Conservation (phyloP, 2,888 invertebrate species). For the Mesorhabditis belari region DNA sequence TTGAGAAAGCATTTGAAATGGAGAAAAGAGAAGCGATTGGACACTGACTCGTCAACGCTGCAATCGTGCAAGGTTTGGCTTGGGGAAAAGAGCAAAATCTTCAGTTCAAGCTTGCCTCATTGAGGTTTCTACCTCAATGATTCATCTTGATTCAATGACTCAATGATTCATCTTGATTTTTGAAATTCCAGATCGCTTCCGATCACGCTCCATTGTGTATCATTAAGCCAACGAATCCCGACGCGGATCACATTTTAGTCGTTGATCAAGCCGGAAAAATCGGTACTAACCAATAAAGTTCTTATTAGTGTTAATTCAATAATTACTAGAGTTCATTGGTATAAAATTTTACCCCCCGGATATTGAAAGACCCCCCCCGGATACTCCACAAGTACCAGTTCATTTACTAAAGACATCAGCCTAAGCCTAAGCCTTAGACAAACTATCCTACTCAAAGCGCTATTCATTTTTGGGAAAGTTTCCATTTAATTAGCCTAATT, state of each 20-base stretch:
- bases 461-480: too few species aligned
- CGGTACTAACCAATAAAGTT: background rate
- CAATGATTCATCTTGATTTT: conserved; percentile 8
- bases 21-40: conserved; percentile 22
- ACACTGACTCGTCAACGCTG: conserved; percentile 10
- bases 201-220: conserved; percentile 28
- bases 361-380: too few species aligned
- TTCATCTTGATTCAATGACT: conserved; percentile 6
- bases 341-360: too few species aligned
- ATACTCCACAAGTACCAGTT: too few species aligned
- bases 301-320: background rate
- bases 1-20: conserved; percentile 31
- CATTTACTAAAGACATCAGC: too few species aligned
- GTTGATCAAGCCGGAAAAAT: conserved; percentile 25
- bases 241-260: conserved; percentile 25
- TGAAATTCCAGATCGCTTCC: conserved; percentile 7
- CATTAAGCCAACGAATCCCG: conserved; percentile 18
- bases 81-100: background rate
- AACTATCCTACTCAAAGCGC: too few species aligned
- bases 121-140: too few species aligned
- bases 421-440: too few species aligned
- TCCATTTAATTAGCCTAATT: too few species aligned
- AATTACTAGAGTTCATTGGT: too few species aligned
- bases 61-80: conserved; percentile 10
- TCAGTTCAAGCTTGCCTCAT: too few species aligned